Base-by-base conservation (phyloP, 2,113 vertebrate species). In the Dromas ardeola region DNA sequence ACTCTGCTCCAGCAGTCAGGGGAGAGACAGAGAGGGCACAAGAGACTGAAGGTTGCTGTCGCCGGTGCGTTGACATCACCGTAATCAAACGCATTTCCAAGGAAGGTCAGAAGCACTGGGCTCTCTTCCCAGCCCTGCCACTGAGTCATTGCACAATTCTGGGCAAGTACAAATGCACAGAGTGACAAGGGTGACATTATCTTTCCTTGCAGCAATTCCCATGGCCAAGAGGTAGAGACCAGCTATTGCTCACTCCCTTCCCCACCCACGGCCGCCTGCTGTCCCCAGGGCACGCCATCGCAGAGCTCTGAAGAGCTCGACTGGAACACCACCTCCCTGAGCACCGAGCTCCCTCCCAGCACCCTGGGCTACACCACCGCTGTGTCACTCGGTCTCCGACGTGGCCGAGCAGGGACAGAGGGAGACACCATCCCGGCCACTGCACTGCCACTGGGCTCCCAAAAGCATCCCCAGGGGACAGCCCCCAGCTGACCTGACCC, bases 121-220 rank as follows among this genome's bases (percentile, higher is more conserved):
- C 81, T 94, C 63, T 32, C 43, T 81, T 93, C 42, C 84, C 92
- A 90, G 87, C 81, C 66, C 82, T 76, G 81, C 85, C 81, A 83
- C 61, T 82, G 73, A 90, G 91, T 85, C 91, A 62, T 18, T 25
- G 89, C 27, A 30, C 58, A 42, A 53, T 65, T 72, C 74, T 11
- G 65, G 90, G 73, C 25, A 20, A 72, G 83, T 32, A 80, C 72
- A 72, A 83, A 80, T 9, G 63, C 73, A 32, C 65, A 34, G 23
- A 14, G 56, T 8, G 87, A 93, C 72, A 74, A 56, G 45, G 88
- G 79, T 81, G 93, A 90, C 91, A 81, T 55, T 62, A 58, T 45
- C 69, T 86, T 53, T 10, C 85, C 50, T 55, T 38, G 87, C 71
- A 21, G 47, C 2, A 76, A 73, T 40, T 43, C 74, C 47, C 65